Base-by-base conservation (phyloP, 2,888 invertebrate genomes). In the Gisinianus flammeolus region DNA sequence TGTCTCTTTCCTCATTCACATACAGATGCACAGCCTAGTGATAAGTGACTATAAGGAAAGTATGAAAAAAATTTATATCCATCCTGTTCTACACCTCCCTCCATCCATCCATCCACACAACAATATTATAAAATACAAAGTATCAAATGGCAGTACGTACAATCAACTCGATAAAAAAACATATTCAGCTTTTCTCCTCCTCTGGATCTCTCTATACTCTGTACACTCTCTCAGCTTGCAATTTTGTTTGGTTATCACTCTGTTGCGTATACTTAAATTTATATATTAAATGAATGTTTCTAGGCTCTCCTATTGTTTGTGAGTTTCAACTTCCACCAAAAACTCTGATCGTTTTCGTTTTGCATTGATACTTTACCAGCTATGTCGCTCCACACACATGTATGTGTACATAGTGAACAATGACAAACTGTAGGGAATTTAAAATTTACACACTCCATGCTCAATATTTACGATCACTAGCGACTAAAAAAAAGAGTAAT, bases 201-300 rank as follows among this genome's bases (percentile, higher is more conserved):
- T 62, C 54, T 62, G 12, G 44, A 44, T 58, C 24, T 24, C 24
- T 58, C 24, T 24, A 12, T 58, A 44, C 58, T 58, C 22, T 58
- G n/a, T 58, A 6, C 22, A 58, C 28, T 62, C 62, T 62, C 62
- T 62, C 62, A 62, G 62, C 56, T 73, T 73, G 62, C 73, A 35
- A 73, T 73, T 73, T 73, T 73, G 26, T 73, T 56, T 73, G 73
- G 73, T 73, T 73, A 33, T 62, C 35, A 73, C 31, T 12, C 35
- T 10, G 26, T 62, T 62, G 62, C 24, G 26, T 62, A 26, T 26
- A 28, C 10, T 62, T 12, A 16, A 44, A 16, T 44, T 12, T 44
- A 6, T 6, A 44, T 44, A 16, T 12, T 44, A 44, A 19, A 24
- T 58, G 16, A 26, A 62, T 24, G 26, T 62, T 28, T 26, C 26